phyloP scores from a whole-genome alignment of 2,113 vertebrate genomes.

The Heterocephalus glaber region DNA sequence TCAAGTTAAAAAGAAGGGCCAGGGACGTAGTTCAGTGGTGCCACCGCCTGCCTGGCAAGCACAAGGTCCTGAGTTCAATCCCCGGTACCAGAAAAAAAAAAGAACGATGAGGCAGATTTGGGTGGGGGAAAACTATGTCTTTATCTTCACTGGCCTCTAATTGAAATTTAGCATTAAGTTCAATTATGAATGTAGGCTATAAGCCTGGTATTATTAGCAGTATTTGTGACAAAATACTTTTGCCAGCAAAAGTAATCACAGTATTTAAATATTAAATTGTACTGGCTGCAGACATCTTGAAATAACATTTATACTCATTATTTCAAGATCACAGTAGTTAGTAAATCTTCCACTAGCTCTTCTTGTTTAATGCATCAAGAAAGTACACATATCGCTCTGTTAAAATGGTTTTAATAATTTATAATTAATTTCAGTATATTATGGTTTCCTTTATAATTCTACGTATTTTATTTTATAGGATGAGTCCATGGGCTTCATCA shows the following conservation, averaged over 20 bases:
- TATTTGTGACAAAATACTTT: not conserved
- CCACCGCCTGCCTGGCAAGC: too few species aligned
- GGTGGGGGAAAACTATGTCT: not conserved
- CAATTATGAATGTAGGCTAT: not conserved
- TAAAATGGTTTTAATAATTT: slow-evolving; percentile 25
- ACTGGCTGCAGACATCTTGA: not conserved
- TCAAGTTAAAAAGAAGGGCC: not conserved
- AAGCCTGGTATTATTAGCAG: not conserved
- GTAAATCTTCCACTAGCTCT: not conserved
- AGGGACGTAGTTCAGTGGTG: too few species aligned
- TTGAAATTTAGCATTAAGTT: not conserved
- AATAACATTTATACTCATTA: not conserved
- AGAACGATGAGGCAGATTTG: not conserved
- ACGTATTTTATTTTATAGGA: not conserved
- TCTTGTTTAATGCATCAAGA: not conserved
- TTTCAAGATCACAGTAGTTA: slow-evolving; percentile 34
- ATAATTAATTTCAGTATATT: not conserved
- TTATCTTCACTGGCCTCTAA: slow-evolving; percentile 17
- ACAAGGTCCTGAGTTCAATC: too few species aligned
- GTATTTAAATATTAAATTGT: slow-evolving; percentile 20
- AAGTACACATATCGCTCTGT: not conserved
- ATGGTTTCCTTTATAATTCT: not conserved
- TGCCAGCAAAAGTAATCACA: slow-evolving; percentile 28
- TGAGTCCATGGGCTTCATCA: not conserved
- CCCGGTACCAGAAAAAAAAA: too few species aligned